These are phyloP conservation scores for Gadus macrocephalus DNA, from an alignment of 2,113 vertebrate species.

Conservation along the genomic window DNA sequence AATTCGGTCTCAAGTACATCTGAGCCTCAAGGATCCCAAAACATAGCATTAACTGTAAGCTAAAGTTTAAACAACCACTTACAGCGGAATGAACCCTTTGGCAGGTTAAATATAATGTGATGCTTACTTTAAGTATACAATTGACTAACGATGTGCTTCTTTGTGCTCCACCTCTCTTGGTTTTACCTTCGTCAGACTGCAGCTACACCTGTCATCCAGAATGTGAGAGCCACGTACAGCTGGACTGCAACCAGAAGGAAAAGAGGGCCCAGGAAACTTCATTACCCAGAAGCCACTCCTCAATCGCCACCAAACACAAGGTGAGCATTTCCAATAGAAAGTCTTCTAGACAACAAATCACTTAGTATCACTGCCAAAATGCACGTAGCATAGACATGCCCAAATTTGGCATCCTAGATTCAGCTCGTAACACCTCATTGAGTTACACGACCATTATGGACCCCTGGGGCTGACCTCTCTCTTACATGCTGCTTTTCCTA, in stretches of 20 bases:
- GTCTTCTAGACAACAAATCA: background rate
- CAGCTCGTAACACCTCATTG: slow-evolving; percentile 20
- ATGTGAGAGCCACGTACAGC: slow-evolving; percentile 79
- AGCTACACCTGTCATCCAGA: slow-evolving; percentile 88
- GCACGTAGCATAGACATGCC: background rate
- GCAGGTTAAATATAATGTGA: too few species aligned
- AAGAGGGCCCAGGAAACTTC: slow-evolving; percentile 46
- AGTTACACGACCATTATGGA: slow-evolving; percentile 35
- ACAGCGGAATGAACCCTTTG: too few species aligned
- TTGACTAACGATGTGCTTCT: background rate
- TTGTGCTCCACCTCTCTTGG: slow-evolving; percentile 13
- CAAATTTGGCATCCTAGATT: background rate
- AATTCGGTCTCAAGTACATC: too few species aligned
- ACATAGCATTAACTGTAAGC: too few species aligned
- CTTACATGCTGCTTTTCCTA: slow-evolving; percentile 16
- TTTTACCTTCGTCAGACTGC: slow-evolving; percentile 73
- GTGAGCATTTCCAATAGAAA: slow-evolving; percentile 55
- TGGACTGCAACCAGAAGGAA: slow-evolving; percentile 80
- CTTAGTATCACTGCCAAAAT: background rate
- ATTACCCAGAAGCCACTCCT: slow-evolving; percentile 64
- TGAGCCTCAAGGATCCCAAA: too few species aligned
- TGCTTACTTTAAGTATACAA: too few species aligned
- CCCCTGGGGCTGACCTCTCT: slow-evolving; percentile 5
- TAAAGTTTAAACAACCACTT: too few species aligned
- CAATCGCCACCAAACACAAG: slow-evolving; percentile 58